Conservation (phyloP, 2,797 vertebrate species). For the Takifugu ocellatus region DNA sequence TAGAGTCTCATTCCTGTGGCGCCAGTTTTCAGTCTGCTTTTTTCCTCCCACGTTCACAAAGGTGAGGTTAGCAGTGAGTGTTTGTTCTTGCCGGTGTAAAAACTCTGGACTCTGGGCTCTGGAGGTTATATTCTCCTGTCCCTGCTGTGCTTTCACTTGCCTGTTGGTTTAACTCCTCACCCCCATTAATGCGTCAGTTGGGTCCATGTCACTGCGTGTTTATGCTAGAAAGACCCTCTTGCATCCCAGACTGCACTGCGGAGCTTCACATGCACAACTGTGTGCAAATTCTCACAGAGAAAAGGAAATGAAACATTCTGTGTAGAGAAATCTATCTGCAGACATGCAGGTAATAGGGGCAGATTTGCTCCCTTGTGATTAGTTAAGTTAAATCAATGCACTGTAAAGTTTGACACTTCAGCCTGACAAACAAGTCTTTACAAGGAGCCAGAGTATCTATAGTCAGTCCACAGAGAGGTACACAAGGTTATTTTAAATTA, state of each 20-base stretch:
- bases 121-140: slow-evolving; percentile 40
- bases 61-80: background rate
- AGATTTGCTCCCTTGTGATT: background rate
- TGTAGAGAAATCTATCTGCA: no score
- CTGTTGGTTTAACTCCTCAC: slow-evolving; percentile 67
- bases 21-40: background rate
- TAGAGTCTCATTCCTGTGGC: no score
- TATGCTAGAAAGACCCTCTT: slow-evolving; percentile 45
- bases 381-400: slow-evolving; percentile 10
- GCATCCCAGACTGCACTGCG: slow-evolving; percentile 39
- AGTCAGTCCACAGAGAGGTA: no score
- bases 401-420: slow-evolving; percentile 6
- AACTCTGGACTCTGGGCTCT: slow-evolving; percentile 31
- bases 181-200: slow-evolving; percentile 36
- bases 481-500: no score
- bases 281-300: background rate
- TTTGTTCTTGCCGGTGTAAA: slow-evolving; percentile 38
- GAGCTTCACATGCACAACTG: slow-evolving; percentile 4
- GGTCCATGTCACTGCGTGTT: slow-evolving; percentile 40
- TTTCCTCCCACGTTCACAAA: background rate
- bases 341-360: no score
- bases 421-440: slow-evolving; percentile 13
- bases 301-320: no score
- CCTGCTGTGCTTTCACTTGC: slow-evolving; percentile 24
- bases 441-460: background rate